phyloP scores from a whole-genome alignment of 2,888 invertebrate genomes.

The Drosophila macrospina region DNA sequence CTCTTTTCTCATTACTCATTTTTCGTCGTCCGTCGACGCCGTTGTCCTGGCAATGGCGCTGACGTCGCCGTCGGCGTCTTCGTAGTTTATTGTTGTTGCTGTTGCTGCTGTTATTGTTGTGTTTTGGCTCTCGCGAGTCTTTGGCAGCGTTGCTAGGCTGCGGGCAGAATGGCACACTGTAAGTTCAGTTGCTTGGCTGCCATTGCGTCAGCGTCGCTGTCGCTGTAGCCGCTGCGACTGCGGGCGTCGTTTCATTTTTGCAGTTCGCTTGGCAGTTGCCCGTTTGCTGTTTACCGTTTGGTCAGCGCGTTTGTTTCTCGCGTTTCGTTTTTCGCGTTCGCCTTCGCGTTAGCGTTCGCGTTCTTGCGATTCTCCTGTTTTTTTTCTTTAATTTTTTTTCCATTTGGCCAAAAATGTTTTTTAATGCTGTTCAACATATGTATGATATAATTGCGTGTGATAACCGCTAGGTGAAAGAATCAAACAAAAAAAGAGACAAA shows the following conservation, averaged over 20 bases:
- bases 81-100: constrained; percentile 14
- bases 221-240: constrained; percentile 27
- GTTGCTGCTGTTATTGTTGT: constrained; percentile 28
- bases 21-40: constrained; percentile 27
- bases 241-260: constrained; percentile 62
- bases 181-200: constrained; percentile 43
- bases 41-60: constrained; percentile 66
- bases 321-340: constrained; percentile 39
- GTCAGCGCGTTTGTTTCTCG: constrained; percentile 54
- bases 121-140: constrained; percentile 54
- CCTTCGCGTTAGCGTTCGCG: constrained; percentile 10
- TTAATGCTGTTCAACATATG: constrained; percentile 33
- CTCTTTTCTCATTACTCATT: constrained; percentile 40
- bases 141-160: constrained; percentile 49
- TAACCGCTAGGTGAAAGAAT: constrained; percentile 11
- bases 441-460: constrained; percentile 53
- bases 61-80: constrained; percentile 3
- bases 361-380: constrained; percentile 33
- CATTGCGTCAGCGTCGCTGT: constrained; percentile 61
- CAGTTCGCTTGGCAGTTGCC: constrained; percentile 74
- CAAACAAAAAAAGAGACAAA: constrained; percentile 11
- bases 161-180: constrained; percentile 11
- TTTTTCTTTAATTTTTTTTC: constrained; percentile 4
- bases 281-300: constrained; percentile 74
- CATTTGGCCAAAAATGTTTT: constrained; percentile 10